Base-by-base conservation (phyloP, 2,113 vertebrate species). In the Neotoma lepida region DNA sequence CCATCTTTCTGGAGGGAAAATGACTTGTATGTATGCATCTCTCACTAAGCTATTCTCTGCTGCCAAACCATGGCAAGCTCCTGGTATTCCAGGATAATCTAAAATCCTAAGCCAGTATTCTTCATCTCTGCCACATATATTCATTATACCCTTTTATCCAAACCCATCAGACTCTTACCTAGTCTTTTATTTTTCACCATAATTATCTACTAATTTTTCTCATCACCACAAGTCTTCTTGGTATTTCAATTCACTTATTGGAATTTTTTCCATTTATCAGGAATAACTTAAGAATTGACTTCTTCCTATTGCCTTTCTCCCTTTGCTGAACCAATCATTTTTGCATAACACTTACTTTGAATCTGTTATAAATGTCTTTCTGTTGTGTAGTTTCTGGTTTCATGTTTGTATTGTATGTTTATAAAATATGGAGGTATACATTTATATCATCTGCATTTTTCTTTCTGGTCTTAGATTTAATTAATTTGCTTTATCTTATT, bases 401-500 rank as follows among this genome's bases (percentile, higher is more conserved):
- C 28, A 49, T 13, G 9, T 44, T 26, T 77, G 24, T 78, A 10
- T 18, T 61, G 28, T 49, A 10, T 20, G 26, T 73, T 87, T 63
- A 64, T 63, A 15, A n/a, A 39, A 41, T 49, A n/a, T 86, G 12
- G 64, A 18, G n/a, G 51, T 82, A 2, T 49, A 24, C 9, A n/a
- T 28, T 66, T 88, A 41, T 30, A 44, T 56, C 26, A 17, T 33
- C 7, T 33, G 39, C 30, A 9, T 54, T 41, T 80, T 92, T 87
- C 56, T 88, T 88, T 49, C 30, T 73, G 4, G 22, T 81, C 58
- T 85, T 33, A 77, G 35, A 92, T 88, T 86, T 93, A 54, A 2
- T 88, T 94, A 74, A 90, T 94, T 93, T 78, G 93, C 46, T 78
- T 66, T 49, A 76, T 71, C 39, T 77, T 66, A 64, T 82, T 92